Base-by-base conservation (phyloP, 1,140 invertebrate species). In the Samia ricini region DNA sequence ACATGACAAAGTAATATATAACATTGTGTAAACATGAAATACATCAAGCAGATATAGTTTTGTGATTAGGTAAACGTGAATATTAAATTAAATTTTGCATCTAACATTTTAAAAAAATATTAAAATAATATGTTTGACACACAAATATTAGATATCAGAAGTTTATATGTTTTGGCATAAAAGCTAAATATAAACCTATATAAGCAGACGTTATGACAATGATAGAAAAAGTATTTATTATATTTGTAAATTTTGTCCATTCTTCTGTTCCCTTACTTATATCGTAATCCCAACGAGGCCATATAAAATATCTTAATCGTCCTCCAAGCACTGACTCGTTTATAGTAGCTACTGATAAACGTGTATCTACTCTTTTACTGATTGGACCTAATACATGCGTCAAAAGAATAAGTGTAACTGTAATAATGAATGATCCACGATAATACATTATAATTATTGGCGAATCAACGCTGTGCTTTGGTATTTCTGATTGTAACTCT, bases 201-300 rank as follows among this genome's bases (percentile, higher is more conserved):
- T 55, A 55, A 12, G n/a, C 7, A 3, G 8, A 5, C 10, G 15
- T 15, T 15, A 22, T 22, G 4, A 63, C 18, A 19, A 64, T 33
- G 21, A 74, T 62, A 22, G 1, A 61, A 22, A 72, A n/a, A 52
- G 55, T 68, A 33, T 77, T 77, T n/a, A 68, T 58, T 18, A 77
- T 55, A 60, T 57, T 70, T 7, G 67, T 60, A 29, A 79, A 76
- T 56, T 74, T 52, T 33, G 18, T 56, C 77, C 76, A 75, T 55
- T 42, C 52, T 50, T 63, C 18, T 29, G 15, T 29, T 19, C 7
- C 15, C 15, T 64, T 68, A 21, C 19, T 66, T 26, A 10, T 63
- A 20, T 50, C 52, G 23, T 29, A 10, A 20, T 64, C 10, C 60
- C 69, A 73, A 15, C 42, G 64, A 22, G 68, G 69, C 50, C 60